A percentile compares a stretch with the other conserved stretches of the same genome.
Conservation (phyloP, 1,140 invertebrate genomes). For the Tenebrio molitor region DNA sequence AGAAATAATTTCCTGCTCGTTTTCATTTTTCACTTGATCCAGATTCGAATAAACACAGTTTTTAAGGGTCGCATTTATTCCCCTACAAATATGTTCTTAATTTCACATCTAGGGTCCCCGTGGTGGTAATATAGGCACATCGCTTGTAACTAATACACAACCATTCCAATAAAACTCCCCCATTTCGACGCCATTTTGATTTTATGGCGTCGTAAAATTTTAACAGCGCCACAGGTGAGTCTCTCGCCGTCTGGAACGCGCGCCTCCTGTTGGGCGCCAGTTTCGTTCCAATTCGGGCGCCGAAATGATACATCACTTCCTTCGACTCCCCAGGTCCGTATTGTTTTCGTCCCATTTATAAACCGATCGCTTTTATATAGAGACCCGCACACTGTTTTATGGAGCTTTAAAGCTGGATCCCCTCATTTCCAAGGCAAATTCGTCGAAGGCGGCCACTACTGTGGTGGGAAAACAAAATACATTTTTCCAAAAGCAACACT, state of each 20-base stretch:
- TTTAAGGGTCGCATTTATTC: too few relatives aligned
- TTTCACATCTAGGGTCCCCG: neutral
- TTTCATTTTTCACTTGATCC: too few relatives aligned
- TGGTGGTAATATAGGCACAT: constrained; percentile 7
- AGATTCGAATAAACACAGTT: too few relatives aligned
- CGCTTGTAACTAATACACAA: constrained; percentile 15
- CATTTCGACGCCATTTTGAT: constrained; percentile 16
- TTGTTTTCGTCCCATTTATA: constrained; percentile 33
- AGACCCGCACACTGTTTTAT: constrained; percentile 22
- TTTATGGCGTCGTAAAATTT: constrained; percentile 26
- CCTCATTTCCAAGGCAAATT: constrained; percentile 41
- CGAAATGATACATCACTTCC: neutral
- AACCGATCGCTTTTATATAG: constrained; percentile 30
- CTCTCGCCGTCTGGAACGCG: neutral
- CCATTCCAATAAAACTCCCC: constrained; percentile 21
- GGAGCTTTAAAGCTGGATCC: constrained; percentile 24
- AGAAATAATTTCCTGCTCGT: too few relatives aligned
- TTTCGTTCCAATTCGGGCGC: neutral
- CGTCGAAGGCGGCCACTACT: neutral
- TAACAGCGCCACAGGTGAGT: constrained; percentile 27
- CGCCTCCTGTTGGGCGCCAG: neutral
- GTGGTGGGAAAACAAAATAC: too few relatives aligned
- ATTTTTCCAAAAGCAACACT: too few relatives aligned
- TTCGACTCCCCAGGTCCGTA: neutral
- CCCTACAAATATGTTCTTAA: too few relatives aligned